Base-by-base conservation (phyloP, 2,888 invertebrate genomes). In the Acronicta aceris region DNA sequence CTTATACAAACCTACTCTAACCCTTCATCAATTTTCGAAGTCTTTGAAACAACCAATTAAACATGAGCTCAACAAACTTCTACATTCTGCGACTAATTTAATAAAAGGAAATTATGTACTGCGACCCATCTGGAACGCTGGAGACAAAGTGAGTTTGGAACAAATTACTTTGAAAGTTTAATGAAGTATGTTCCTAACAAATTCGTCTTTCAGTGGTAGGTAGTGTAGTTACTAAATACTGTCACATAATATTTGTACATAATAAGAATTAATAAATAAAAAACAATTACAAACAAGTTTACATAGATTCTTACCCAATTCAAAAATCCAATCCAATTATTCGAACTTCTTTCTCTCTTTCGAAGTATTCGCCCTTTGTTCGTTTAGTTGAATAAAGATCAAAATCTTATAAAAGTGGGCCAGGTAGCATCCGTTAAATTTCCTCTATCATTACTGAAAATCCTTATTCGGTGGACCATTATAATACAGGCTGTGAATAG, bases 61-160 rank as follows among this genome's bases (percentile, higher is more conserved):
- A 88, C 89, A 89, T 86, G 86, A 87, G 83, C 86, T 76, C 80
- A 88, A 87, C 87, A 87, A 92, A 91, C 87, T 91, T 89, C 82
- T 83, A 87, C 89, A 88, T 89, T 88, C 84, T 85, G 81, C 81
- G 84, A 85, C 84, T 87, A 89, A 91, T 86, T 91, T 91, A 91
- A 93, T 92, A 90, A 91, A 91, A 88, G 86, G 85, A 87, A 91
- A 91, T 92, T 89, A 84, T 83, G 86, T 89, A 82, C 89, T 87
- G 89, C 87, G 88, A 87, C 89, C 90, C 92, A 90, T 91, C 91
- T 92, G 92, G 86, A 84, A 82, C 85, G 83, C 73, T 82, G 81
- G 83, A 86, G 90, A 89, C 92, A 89, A 91, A 93, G 91, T 92
- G 89, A 91, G 92, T 89, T 91, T 91, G 89, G 88, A 91, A 90